phyloP scores from a whole-genome alignment of 1,140 invertebrate species.

The Druon quercuslanigerum region DNA sequence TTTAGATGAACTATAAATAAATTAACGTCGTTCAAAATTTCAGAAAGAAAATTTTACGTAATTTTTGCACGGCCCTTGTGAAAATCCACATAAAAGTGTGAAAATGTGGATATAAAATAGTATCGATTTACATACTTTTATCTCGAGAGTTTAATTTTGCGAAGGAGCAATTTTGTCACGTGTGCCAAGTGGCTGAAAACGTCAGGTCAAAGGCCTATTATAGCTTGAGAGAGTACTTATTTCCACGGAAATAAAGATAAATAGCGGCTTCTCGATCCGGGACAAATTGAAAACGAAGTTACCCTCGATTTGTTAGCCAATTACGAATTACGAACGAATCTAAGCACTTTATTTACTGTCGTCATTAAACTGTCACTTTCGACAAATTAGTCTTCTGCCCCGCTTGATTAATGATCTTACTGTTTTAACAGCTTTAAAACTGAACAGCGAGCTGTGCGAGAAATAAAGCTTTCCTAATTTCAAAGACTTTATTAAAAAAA shows the following conservation, averaged over 20 bases:
- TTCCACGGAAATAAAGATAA: not conserved
- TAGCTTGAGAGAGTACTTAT: not conserved
- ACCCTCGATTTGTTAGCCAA: slow-evolving; percentile 12
- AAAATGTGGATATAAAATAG: not conserved
- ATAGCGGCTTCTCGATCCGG: not conserved
- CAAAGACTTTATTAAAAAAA: slow-evolving; percentile 11
- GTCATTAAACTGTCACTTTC: slow-evolving; percentile 19
- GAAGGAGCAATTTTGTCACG: slow-evolving; percentile 1
- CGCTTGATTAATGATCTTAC: not conserved
- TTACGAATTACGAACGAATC: slow-evolving; percentile 21
- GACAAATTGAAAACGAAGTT: slow-evolving; percentile 17
- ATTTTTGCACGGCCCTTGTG: not conserved
- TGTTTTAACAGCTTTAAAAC: not conserved
- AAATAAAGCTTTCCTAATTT: slow-evolving; percentile 31
- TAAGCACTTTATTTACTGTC: slow-evolving; percentile 19
- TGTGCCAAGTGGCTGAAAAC: not conserved
- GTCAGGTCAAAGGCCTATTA: slow-evolving; percentile 10
- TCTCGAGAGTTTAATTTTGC: slow-evolving; percentile 13
- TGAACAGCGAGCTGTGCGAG: slow-evolving; percentile 29
- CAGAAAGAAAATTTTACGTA: no score
- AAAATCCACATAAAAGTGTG: not conserved
- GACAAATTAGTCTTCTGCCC: not conserved
- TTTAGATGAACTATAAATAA: no score
- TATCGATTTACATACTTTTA: not conserved
- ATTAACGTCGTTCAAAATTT: not conserved